Base-by-base conservation (phyloP, 2,797 vertebrate species). In the Menidia menidia region DNA sequence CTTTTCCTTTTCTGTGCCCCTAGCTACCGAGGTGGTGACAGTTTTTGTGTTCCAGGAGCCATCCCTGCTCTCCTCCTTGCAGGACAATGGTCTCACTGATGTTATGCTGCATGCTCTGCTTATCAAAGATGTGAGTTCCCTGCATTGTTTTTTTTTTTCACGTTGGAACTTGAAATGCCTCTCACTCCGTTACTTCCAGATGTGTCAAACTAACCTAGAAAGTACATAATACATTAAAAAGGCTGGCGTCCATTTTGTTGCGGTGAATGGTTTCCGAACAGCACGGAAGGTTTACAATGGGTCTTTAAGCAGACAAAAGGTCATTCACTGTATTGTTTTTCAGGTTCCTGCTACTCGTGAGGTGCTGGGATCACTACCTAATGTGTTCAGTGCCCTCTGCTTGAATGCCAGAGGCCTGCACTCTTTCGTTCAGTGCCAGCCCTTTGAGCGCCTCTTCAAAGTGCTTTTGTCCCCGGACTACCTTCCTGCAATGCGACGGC, bases 31-130 rank as follows among this genome's bases (percentile, higher is more conserved):
- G 92, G 97, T 99, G 88, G 97, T 99, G 91, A 99, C 97, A 3
- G 97, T 99, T 76, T 99, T 98, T 92, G 97, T 98, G 91, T 99
- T 99, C 95, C 97, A 99, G 95, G 97, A 99, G 94, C 97, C 97
- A 67, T 98, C 97, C 48, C 91, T 98, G 69, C 95, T 99, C 15
- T 99, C 97, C 75, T 98, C 97, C 66, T 92, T 98, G 84, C 97
- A 99, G 93, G 97, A 99, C 91, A 99, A 98, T 81, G 97, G 97
- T 60, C 95, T 99, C 45, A 99, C 97, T 32, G 97, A 98, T 79
- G 97, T 99, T 85, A 99, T 98, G 97, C 92, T 99, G 62, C 97
- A 98, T 76, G 97, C 97, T 12, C 94, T 99, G 76, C 96, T 98
- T 84, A 98, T 99, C 92, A 99, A 98, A 94, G 97, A 98, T 41